Conservation (phyloP, 2,888 invertebrate genomes). For the Thereva nobilitata region DNA sequence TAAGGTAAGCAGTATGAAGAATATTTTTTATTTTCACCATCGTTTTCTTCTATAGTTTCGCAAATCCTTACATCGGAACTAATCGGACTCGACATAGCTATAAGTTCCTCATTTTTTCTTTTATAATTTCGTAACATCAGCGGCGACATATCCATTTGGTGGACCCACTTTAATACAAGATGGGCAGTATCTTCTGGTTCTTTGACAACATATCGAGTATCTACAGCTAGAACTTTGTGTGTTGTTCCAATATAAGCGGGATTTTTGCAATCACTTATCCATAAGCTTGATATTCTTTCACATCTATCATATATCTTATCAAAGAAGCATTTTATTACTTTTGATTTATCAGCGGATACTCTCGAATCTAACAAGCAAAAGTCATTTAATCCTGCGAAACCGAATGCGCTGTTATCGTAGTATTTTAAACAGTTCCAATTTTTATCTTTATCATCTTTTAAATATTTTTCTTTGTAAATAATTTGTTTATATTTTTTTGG, state of each 20-base stretch:
- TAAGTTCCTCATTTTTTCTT: conserved; percentile 47
- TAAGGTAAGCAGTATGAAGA: conserved; percentile 47
- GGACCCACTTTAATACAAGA: conserved; percentile 51
- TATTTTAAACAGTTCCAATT: conserved; percentile 49
- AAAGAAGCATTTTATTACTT: conserved; percentile 35
- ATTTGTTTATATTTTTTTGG: conserved; percentile 36
- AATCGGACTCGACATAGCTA: conserved; percentile 48
- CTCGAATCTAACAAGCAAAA: conserved; percentile 50
- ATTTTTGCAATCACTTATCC: conserved; percentile 47
- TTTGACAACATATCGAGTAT: conserved; percentile 47
- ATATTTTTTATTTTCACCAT: conserved; percentile 36
- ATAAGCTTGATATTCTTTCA: conserved; percentile 49
- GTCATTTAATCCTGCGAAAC: conserved; percentile 48
- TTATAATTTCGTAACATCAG: conserved; percentile 47
- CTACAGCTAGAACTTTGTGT: conserved; percentile 53
- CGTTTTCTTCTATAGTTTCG: conserved; percentile 44
- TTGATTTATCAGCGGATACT: conserved; percentile 45
- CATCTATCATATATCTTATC: conserved; percentile 43
- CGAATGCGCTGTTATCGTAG: conserved; percentile 47
- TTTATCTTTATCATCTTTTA: conserved; percentile 35
- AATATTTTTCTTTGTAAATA: not conserved
- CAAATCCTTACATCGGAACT: conserved; percentile 51
- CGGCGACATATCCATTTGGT: conserved; percentile 51
- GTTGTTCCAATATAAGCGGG: conserved; percentile 52
- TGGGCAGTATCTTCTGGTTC: conserved; percentile 35